phyloP scores from a whole-genome alignment of 2,797 vertebrate species.

The Amblyopsis hoosieri region DNA sequence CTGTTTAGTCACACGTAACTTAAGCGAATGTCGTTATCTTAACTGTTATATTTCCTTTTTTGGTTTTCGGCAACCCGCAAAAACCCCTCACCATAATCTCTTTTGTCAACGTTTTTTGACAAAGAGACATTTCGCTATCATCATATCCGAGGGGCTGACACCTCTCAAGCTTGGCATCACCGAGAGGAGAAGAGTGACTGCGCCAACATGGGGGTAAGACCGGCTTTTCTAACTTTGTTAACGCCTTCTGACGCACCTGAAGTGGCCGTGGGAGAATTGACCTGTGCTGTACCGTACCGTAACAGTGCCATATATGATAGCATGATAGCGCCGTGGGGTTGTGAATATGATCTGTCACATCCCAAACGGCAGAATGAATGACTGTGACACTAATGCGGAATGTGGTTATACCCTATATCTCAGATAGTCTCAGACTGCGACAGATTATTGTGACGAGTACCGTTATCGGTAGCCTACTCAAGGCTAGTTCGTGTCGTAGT shows the following conservation, averaged over 20 bases:
- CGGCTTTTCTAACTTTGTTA: constrained; percentile 52
- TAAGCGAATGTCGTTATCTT: neutral
- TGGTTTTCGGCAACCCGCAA: constrained; percentile 16
- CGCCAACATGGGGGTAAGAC: constrained; percentile 85
- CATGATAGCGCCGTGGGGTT: neutral
- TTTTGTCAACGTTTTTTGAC: constrained; percentile 42
- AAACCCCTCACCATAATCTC: constrained; percentile 38
- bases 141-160: constrained; percentile 68
- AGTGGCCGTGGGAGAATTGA: constrained; percentile 48
- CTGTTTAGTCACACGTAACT: constrained; percentile 26
- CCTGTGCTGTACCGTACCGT: constrained; percentile 2
- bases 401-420: constrained; percentile 40
- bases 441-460: constrained; percentile 54
- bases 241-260: constrained; percentile 51
- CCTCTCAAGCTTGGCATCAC: constrained; percentile 79
- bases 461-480: no score
- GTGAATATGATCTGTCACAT: constrained; percentile 29
- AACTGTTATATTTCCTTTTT: constrained; percentile 17
- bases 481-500: constrained; percentile 8
- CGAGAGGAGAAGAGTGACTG: constrained; percentile 76
- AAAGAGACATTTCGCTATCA: constrained; percentile 63
- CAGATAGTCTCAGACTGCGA: constrained; percentile 64
- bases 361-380: constrained; percentile 54
- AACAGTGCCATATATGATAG: neutral
- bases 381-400: constrained; percentile 78